A percentile compares a stretch with the other conserved stretches of the same genome.
phyloP scores from a whole-genome alignment of 2,797 vertebrate species.

The Gorsachius magnificus region DNA sequence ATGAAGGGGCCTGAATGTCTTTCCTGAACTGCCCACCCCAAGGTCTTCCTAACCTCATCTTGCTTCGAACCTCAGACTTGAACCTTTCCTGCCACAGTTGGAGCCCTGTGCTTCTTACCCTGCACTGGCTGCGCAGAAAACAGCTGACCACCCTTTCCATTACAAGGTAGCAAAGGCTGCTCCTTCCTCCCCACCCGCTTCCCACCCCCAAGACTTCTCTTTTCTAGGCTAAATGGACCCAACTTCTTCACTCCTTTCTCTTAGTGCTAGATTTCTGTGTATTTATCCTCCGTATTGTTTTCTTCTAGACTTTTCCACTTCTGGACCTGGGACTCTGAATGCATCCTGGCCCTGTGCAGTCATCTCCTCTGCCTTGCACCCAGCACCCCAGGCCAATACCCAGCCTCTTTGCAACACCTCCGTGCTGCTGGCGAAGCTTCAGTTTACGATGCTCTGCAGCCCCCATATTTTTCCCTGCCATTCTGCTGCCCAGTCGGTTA shows the following conservation, averaged over 20 bases:
- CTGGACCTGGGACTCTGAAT: not conserved
- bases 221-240: not conserved
- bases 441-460: not conserved
- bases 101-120: not conserved
- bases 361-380: not conserved
- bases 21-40: not conserved
- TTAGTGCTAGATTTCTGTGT: not conserved
- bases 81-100: not conserved
- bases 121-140: not conserved
- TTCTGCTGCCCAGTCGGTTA: not conserved
- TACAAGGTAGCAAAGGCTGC: not conserved
- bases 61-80: not conserved
- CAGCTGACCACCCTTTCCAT: constrained; percentile 18
- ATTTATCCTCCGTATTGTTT: not conserved
- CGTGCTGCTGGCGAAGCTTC: not conserved
- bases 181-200: not conserved
- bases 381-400: not conserved
- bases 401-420: not conserved
- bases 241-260: not conserved
- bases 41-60: not conserved
- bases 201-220: not conserved
- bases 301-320: not conserved
- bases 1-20: not conserved
- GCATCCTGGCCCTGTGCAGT: not conserved
- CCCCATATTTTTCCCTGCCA: not conserved